Evolutionary conservation across 2,888 invertebrate species (phyloP).

Genomic region (Philereme vetulata): DNA sequence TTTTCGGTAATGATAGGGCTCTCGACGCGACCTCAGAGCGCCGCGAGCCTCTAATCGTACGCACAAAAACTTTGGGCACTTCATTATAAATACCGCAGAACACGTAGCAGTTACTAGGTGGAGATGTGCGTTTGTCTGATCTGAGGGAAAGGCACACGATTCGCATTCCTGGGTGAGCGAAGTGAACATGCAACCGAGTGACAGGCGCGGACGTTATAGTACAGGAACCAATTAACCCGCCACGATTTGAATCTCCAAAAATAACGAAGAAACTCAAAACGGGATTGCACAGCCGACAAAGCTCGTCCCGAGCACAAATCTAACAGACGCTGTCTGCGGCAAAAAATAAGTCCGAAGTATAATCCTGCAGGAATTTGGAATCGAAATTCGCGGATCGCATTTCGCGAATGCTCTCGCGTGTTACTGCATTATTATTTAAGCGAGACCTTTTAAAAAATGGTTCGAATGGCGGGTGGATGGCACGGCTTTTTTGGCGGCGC

Average conservation of each 20-base stretch:
- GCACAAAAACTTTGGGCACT: conserved; percentile 76
- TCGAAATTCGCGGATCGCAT: conserved; percentile 81
- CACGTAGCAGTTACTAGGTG: conserved; percentile 4
- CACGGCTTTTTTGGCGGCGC: conserved; percentile 76
- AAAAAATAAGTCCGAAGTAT: conserved; percentile 65
- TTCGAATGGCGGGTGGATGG: conserved; percentile 56
- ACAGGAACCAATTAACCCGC: conserved; percentile 61
- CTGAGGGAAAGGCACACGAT: conserved; percentile 1
- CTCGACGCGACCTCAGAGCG: conserved; percentile 67
- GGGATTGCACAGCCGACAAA: conserved; percentile 52
- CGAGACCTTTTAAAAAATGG: conserved; percentile 75
- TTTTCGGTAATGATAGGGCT: conserved; percentile 80
- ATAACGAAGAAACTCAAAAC: conserved; percentile 26
- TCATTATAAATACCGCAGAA: conserved; percentile 60
- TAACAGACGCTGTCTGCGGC: conserved; percentile 73
- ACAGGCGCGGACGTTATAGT: conserved; percentile 44
- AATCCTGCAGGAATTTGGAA: conserved; percentile 70
- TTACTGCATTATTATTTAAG: conserved; percentile 83
- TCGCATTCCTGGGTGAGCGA: conserved; percentile 40
- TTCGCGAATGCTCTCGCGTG: conserved; percentile 82
- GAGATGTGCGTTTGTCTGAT: conserved; percentile 1
- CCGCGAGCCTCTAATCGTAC: conserved; percentile 73
- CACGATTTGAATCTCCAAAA: conserved; percentile 48
- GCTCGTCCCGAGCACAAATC: conserved; percentile 57
- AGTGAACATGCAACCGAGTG: conserved; percentile 35